Base-by-base conservation (phyloP, 2,113 vertebrate species). In the Carettochelys insculpta region DNA sequence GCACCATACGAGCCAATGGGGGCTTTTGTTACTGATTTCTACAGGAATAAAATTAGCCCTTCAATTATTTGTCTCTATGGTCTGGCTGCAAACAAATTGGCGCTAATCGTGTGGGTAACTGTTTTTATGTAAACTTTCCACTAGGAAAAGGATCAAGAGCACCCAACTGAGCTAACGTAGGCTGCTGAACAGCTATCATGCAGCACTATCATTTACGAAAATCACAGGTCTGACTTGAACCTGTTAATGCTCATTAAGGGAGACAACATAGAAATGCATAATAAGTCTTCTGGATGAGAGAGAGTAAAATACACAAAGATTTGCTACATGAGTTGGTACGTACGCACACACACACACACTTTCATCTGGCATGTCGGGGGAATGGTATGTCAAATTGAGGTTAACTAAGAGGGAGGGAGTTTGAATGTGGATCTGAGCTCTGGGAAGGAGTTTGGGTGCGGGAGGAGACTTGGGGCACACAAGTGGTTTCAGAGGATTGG, bases 81-180 rank as follows among this genome's bases (percentile, higher is more conserved):
- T 29, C 71, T 45, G 41, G 43, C 25, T 45, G 71, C 25, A 43
- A 25, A 11, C 68, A 73, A 75, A 75, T 29, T 2, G 78, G 77
- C 0, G 0, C 31, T 73, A 87, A 41, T 24, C 75, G 38, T 22
- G 86, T 45, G 25, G 25, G 25, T 47, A 90, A 83, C 71, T 13
- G 85, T 19, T 78, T 54, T 54, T 47, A 92, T 45, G 71, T 25
- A 89, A 94, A 38, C 51, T 87, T 83, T 78, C 85, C 87, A 68
- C 58, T 89, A 77, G 61, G 34, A 85, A 1, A 58, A 38, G 14
- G 38, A 61, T 0, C 38, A 31, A 84, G 75, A 87, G 84, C 50
- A 71, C 8, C 8, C 14, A 77, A 24, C 12, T 3, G 2, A 80
- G 78, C 78, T 80, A 75, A 61, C 43, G 84, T 1, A n/a, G 0